A percentile compares a stretch with the other conserved stretches of the same genome.
These are phyloP conservation scores for Nerophis ophidion DNA, from an alignment of 2,113 vertebrate genomes.

Conservation along the genomic window DNA sequence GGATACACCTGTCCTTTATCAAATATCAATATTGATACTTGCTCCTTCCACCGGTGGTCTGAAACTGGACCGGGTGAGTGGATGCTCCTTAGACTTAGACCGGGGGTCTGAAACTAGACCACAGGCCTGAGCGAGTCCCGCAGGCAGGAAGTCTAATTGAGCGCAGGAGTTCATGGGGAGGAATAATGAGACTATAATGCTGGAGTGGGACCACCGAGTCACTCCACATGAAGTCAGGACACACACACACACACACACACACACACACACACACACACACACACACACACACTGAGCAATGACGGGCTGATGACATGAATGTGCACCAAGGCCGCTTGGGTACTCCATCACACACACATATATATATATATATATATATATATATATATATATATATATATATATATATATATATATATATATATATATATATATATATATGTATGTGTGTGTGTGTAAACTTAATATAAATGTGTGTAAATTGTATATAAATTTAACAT, in stretches of 20 bases:
- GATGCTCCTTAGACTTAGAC: conserved; percentile 2
- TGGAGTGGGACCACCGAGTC: conserved; percentile 60
- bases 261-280: not conserved
- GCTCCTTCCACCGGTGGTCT: no score
- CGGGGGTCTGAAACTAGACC: conserved; percentile 15
- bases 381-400: no score
- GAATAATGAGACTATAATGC: conserved; percentile 61
- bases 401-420: no score
- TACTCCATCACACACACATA: conserved; percentile 29
- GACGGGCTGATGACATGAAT: conserved; percentile 52
- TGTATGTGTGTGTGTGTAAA: no score
- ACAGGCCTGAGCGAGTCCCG: conserved; percentile 31
- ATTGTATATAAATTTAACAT: no score
- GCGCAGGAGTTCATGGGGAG: conserved; percentile 53
- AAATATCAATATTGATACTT: no score
- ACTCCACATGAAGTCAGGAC: conserved; percentile 60
- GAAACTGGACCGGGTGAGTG: no score
- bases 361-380: no score
- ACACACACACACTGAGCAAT: not conserved
- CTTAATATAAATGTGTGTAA: no score
- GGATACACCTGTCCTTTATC: no score
- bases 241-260: conserved; percentile 13
- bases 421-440: no score
- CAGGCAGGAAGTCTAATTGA: conserved; percentile 60
- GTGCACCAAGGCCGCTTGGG: conserved; percentile 42